A percentile compares a stretch with the other conserved stretches of the same genome.
Conservation (phyloP, 37 sponge, comb jelly and placozoan genomes). For the Tethya wilhelma region DNA sequence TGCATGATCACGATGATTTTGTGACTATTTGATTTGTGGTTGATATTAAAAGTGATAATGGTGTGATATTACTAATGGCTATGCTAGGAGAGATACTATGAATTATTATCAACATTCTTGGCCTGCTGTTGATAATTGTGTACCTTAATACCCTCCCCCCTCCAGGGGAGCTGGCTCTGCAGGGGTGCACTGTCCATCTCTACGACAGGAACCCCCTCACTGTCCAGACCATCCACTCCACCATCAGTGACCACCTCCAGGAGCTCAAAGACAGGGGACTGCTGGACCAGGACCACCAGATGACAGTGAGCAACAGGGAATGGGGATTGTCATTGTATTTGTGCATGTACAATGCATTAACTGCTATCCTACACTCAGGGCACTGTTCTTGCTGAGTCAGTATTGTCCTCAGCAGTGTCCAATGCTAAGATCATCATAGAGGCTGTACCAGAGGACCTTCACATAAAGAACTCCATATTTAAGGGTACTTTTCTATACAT, state of each 20-base stretch:
- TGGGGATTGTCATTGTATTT: neutral
- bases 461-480: constrained; percentile 20
- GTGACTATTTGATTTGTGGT: too few relatives aligned
- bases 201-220: constrained; percentile 22
- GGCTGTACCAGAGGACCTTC: constrained; percentile 18
- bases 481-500: constrained; percentile 1
- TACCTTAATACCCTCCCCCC: neutral
- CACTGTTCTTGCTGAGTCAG: constrained; percentile 1
- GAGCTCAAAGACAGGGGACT: constrained; percentile 10
- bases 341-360: neutral
- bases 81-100: too few relatives aligned
- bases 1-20: too few relatives aligned
- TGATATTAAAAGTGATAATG: neutral
- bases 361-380: constrained; percentile 8
- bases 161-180: constrained; percentile 44
- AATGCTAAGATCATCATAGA: constrained; percentile 48
- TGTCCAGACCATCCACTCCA: constrained; percentile 25
- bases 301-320: neutral
- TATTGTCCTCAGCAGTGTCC: constrained; percentile 32
- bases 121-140: too few relatives aligned
- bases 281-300: neutral
- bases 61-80: too few relatives aligned
- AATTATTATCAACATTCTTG: too few relatives aligned
- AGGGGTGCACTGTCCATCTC: constrained; percentile 35
- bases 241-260: constrained; percentile 16